Evolutionary conservation across 2,888 invertebrate genomes (phyloP).

Genomic region (Slavum lentiscoides): DNA sequence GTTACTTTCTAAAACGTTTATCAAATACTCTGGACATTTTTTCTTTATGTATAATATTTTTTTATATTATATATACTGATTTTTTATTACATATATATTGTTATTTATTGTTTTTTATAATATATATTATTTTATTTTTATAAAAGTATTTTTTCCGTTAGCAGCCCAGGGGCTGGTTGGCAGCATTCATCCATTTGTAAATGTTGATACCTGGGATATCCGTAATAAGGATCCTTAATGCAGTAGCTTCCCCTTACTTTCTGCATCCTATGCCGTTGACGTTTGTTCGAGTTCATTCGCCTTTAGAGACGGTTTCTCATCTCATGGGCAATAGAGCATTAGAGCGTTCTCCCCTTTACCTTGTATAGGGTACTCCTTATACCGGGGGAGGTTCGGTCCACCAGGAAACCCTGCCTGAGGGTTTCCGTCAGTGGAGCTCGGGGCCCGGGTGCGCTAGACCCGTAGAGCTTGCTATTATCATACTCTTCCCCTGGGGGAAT

Average conservation of each 20-base stretch:
- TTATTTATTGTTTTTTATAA: too few species aligned
- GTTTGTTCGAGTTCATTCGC: background rate
- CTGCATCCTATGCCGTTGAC: conserved; percentile 17
- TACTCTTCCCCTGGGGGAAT: background rate
- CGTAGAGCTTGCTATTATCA: background rate
- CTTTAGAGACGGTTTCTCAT: conserved; percentile 14
- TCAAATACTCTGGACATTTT: too few species aligned
- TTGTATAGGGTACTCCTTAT: conserved; percentile 21
- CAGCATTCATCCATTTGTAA: background rate
- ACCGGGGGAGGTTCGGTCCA: background rate
- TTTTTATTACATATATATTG: too few species aligned
- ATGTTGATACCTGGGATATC: too few species aligned
- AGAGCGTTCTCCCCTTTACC: background rate
- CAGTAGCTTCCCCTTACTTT: conserved; percentile 6
- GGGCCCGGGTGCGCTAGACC: background rate
- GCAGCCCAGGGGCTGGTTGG: too few species aligned
- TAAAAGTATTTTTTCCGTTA: too few species aligned
- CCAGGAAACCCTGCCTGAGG: background rate
- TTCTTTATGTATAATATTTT: too few species aligned
- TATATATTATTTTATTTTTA: too few species aligned
- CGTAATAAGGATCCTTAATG: too few species aligned
- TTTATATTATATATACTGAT: too few species aligned
- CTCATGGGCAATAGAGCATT: conserved; percentile 14
- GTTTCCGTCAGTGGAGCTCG: background rate
- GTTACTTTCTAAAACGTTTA: too few species aligned